phyloP scores from a whole-genome alignment of 2,797 vertebrate species.

The Carduelis carduelis region DNA sequence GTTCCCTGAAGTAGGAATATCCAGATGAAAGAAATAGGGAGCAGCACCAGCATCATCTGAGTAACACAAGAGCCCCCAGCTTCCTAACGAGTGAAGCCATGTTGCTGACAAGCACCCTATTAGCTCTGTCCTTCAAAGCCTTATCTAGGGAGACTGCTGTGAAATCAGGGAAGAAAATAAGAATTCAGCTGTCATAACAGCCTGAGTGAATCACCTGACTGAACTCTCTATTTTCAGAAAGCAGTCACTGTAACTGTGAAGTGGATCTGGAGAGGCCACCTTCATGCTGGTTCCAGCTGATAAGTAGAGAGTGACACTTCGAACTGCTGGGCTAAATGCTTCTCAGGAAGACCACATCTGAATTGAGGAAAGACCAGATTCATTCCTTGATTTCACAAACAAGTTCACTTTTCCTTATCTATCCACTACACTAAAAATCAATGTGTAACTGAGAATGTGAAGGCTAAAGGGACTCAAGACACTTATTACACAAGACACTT shows the following conservation, averaged over 20 bases:
- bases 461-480: neutral
- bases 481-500: neutral
- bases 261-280: neutral
- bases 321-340: slow-evolving; percentile 16
- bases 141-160: slow-evolving; percentile 48
- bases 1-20: neutral
- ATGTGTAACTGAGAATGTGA: neutral
- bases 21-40: neutral
- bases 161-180: slow-evolving; percentile 43
- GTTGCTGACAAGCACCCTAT: slow-evolving; percentile 28
- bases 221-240: slow-evolving; percentile 43
- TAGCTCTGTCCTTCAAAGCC: slow-evolving; percentile 54
- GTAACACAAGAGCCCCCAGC: neutral
- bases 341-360: neutral
- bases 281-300: neutral
- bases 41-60: neutral
- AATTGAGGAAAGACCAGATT: slow-evolving; percentile 16
- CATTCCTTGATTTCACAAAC: slow-evolving; percentile 19
- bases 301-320: slow-evolving; percentile 25
- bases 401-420: slow-evolving; percentile 44
- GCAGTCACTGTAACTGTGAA: neutral
- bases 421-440: slow-evolving; percentile 30
- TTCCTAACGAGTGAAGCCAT: neutral
- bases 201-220: slow-evolving; percentile 1
- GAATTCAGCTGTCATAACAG: slow-evolving; percentile 51